These are phyloP conservation scores for Diorhabda elongata DNA, from an alignment of 1,140 invertebrate genomes.

Conservation along the genomic window DNA sequence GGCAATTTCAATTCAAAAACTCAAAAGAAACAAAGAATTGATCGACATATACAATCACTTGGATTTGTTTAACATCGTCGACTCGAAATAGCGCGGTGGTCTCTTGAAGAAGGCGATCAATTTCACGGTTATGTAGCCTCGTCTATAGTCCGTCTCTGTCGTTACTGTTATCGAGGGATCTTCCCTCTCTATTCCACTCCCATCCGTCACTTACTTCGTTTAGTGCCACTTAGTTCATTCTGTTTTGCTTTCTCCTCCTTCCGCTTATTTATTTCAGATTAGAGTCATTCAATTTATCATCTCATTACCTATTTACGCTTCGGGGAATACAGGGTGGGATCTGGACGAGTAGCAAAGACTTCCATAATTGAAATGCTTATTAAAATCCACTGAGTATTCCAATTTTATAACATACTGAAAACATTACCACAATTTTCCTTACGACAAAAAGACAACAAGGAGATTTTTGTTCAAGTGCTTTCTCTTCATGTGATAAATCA, in stretches of 20 bases:
- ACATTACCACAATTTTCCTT: background rate
- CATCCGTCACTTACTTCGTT: slow-evolving; percentile 46
- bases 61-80: slow-evolving; percentile 43
- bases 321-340: slow-evolving; percentile 14
- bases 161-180: slow-evolving; percentile 6
- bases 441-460: background rate
- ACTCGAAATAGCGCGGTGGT: slow-evolving; percentile 38
- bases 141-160: slow-evolving; percentile 31
- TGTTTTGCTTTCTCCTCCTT: slow-evolving; percentile 40
- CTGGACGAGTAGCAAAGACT: background rate
- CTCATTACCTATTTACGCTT: slow-evolving; percentile 43
- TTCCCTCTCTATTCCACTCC: slow-evolving; percentile 27
- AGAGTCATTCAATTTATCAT: slow-evolving; percentile 46
- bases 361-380: slow-evolving; percentile 2
- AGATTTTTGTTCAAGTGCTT: too few relatives aligned
- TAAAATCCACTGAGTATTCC: background rate
- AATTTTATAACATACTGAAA: background rate
- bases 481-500: too few relatives aligned
- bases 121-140: slow-evolving; percentile 45
- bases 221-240: slow-evolving; percentile 44
- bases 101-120: slow-evolving; percentile 41
- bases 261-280: slow-evolving; percentile 45
- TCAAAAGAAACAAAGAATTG: slow-evolving; percentile 31
- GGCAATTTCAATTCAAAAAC: slow-evolving; percentile 22
- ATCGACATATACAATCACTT: slow-evolving; percentile 36